phyloP scores from a whole-genome alignment of 2,113 vertebrate genomes.

The Taurulus bubalis region DNA sequence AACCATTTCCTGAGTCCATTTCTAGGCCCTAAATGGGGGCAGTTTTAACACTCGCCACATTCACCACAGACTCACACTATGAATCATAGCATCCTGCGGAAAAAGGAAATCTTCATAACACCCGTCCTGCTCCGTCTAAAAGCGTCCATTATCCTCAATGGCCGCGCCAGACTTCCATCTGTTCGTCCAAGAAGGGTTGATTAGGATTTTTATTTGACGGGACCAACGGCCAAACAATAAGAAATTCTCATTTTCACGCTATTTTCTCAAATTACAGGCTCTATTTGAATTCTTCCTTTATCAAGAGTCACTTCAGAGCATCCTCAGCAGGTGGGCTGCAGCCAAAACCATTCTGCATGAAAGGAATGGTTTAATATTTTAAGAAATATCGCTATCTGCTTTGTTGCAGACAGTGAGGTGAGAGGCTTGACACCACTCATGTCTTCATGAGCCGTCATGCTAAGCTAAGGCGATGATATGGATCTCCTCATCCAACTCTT shows the following conservation, averaged over 20 bases:
- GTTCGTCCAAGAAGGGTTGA: not conserved
- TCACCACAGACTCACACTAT: constrained; percentile 49
- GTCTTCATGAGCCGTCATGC: not conserved
- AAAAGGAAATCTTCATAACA: constrained; percentile 27
- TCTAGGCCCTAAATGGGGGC: constrained; percentile 33
- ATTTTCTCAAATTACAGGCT: not conserved
- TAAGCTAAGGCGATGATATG: not conserved
- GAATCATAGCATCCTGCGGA: constrained; percentile 64
- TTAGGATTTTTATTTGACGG: not conserved
- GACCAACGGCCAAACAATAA: not conserved
- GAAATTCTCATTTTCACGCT: not conserved
- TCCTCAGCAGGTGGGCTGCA: not conserved
- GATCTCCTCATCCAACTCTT: not conserved
- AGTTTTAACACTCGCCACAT: constrained; percentile 61
- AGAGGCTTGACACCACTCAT: not conserved
- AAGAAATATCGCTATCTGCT: not conserved
- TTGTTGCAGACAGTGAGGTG: not conserved
- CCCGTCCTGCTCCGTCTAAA: constrained; percentile 23
- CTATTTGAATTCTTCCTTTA: too few relatives aligned
- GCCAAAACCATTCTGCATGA: not conserved
- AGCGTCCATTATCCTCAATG: constrained; percentile 38
- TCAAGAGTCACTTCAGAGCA: not conserved
- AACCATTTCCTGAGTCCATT: constrained; percentile 54
- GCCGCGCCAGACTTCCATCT: constrained; percentile 9
- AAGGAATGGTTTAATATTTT: not conserved